Percentiles rank a stretch among this genome's conserved stretches.
phyloP scores from a whole-genome alignment of 53 echinoderm and acorn worm genomes.

The Astropecten irregularis region DNA sequence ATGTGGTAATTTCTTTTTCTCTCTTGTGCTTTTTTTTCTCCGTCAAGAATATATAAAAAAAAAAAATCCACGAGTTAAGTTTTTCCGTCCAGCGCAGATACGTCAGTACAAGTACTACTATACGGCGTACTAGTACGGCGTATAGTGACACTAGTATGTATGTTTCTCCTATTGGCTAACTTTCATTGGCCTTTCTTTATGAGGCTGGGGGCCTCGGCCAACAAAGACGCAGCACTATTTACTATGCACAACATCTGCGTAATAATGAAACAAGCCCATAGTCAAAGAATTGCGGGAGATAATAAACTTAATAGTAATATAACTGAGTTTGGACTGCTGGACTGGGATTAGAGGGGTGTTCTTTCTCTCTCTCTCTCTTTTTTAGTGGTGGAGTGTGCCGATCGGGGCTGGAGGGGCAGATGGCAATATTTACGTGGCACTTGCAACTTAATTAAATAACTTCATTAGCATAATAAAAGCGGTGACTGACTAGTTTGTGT shows the following conservation, averaged over 20 bases:
- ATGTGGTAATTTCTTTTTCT: not conserved
- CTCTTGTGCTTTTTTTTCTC: too few relatives aligned
- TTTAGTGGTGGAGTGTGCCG: not conserved
- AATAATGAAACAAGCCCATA: slow-evolving; percentile 68
- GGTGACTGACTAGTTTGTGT: not conserved
- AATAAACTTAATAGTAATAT: slow-evolving; percentile 75
- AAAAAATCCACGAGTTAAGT: slow-evolving; percentile 55
- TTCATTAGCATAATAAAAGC: slow-evolving; percentile 42
- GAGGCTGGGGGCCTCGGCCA: slow-evolving; percentile 39
- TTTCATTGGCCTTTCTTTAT: slow-evolving; percentile 60
- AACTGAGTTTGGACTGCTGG: slow-evolving; percentile 74
- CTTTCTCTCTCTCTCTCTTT: too few relatives aligned
- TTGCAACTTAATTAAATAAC: slow-evolving; percentile 41
- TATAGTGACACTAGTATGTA: slow-evolving; percentile 38
- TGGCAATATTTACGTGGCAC: slow-evolving; percentile 50
- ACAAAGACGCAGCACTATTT: slow-evolving; percentile 55
- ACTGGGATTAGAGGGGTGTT: slow-evolving; percentile 64
- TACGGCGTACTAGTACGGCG: slow-evolving; percentile 26
- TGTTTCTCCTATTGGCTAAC: slow-evolving; percentile 45
- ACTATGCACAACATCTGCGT: slow-evolving; percentile 58
- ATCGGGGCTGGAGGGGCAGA: slow-evolving; percentile 68
- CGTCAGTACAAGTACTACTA: slow-evolving; percentile 59
- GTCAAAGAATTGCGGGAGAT: slow-evolving; percentile 77
- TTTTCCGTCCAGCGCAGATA: slow-evolving; percentile 39
- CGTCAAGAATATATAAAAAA: slow-evolving; percentile 39